A percentile compares a stretch with the other conserved stretches of the same genome.
Evolutionary conservation across 2,888 invertebrate species (phyloP).

Genomic region (Leistus spinibarbis): DNA sequence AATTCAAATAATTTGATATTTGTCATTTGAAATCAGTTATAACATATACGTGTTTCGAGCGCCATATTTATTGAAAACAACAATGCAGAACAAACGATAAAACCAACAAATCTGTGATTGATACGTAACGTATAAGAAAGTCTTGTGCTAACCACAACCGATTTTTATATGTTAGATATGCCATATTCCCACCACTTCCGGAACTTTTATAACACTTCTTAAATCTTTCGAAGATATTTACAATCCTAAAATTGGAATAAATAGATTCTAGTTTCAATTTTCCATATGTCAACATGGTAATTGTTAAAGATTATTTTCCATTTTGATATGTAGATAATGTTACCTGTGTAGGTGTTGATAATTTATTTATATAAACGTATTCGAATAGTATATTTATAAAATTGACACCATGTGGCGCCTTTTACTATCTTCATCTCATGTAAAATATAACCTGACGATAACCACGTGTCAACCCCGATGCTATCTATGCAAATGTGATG

Average conservation of each 20-base stretch:
- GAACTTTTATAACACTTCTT: no score
- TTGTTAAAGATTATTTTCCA: neutral
- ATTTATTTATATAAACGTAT: neutral
- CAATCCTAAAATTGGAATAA: neutral
- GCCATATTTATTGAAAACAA: no score
- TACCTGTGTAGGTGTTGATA: neutral
- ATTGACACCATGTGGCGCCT: conserved; percentile 13
- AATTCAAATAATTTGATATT: no score
- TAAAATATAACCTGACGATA: conserved; percentile 34
- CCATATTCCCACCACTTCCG: no score
- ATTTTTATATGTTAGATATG: no score
- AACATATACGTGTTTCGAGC: no score
- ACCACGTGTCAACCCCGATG: conserved; percentile 34
- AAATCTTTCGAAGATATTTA: no score
- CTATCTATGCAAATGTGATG: conserved; percentile 31
- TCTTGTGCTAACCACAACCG: no score
- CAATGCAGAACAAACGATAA: no score
- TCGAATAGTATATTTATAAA: neutral
- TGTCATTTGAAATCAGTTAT: no score
- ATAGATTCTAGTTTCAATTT: neutral
- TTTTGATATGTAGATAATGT: neutral
- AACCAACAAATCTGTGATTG: no score
- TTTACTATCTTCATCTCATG: conserved; percentile 17
- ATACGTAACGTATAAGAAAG: no score
- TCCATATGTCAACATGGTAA: neutral